Evolutionary conservation across 2,797 vertebrate genomes (phyloP).

Genomic region (Myripristis jacobus): DNA sequence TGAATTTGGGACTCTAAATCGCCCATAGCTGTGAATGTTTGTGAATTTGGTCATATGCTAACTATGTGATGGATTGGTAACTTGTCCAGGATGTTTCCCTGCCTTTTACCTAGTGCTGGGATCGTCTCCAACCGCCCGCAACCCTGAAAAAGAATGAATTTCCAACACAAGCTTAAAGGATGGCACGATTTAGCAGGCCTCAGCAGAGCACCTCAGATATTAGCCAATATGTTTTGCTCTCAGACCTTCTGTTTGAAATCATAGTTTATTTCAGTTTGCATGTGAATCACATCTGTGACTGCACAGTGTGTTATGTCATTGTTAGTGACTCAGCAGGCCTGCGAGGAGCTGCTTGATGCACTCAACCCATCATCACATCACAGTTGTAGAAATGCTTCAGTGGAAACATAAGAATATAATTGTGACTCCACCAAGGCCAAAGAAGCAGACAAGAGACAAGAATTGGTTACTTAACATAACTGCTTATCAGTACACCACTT

Average conservation of each 20-base stretch:
- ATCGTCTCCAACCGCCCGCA: too few species aligned
- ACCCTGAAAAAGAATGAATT: too few species aligned
- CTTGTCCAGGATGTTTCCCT: too few species aligned
- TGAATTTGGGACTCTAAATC: too few species aligned
- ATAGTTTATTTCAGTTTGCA: slow-evolving; percentile 46
- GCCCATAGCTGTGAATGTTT: too few species aligned
- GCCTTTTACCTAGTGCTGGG: too few species aligned
- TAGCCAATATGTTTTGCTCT: slow-evolving; percentile 50
- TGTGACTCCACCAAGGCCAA: not conserved
- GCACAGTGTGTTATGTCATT: slow-evolving; percentile 47
- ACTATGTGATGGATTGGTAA: too few species aligned
- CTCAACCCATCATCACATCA: slow-evolving; percentile 40
- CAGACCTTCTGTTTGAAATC: slow-evolving; percentile 56
- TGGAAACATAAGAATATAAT: slow-evolving; percentile 9
- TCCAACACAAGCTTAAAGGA: too few species aligned
- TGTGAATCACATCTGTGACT: slow-evolving; percentile 74
- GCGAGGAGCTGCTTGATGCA: slow-evolving; percentile 42
- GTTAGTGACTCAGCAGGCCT: slow-evolving; percentile 62
- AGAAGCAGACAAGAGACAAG: not conserved
- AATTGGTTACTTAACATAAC: not conserved
- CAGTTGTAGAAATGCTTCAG: slow-evolving; percentile 29
- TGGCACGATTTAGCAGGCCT: not conserved
- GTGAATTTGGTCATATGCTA: too few species aligned
- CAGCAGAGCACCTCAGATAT: not conserved
- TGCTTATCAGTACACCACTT: not conserved